Percentiles rank a stretch among this genome's conserved stretches.
Conservation (phyloP, 2,888 invertebrate species). For the Germaria angustata region DNA sequence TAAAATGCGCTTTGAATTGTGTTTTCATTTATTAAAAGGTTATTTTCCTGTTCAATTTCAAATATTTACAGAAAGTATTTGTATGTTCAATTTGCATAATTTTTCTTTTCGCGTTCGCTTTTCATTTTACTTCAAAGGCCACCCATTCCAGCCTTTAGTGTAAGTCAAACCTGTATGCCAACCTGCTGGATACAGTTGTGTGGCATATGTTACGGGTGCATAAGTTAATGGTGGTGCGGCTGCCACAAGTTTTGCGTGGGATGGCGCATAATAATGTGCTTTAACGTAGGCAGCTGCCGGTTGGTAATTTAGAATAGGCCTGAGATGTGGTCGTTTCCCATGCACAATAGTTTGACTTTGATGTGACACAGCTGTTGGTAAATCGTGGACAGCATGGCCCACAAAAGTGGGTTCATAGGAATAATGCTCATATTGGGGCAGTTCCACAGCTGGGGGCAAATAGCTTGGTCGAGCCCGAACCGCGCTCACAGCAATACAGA, state of each 20-base stretch:
- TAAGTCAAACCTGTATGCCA: slow-evolving; percentile 68
- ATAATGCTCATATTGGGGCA: slow-evolving; percentile 71
- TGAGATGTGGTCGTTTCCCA: slow-evolving; percentile 77
- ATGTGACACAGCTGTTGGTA: slow-evolving; percentile 77
- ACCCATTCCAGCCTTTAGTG: slow-evolving; percentile 67
- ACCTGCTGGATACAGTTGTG: slow-evolving; percentile 68
- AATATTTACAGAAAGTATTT: too few relatives aligned
- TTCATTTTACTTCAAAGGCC: slow-evolving; percentile 66
- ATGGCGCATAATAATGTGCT: slow-evolving; percentile 68
- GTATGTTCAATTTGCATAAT: too few relatives aligned
- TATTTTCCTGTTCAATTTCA: too few relatives aligned
- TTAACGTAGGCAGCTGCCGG: slow-evolving; percentile 70
- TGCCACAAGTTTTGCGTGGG: slow-evolving; percentile 41
- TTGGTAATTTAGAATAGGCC: slow-evolving; percentile 74
- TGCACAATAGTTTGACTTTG: slow-evolving; percentile 78
- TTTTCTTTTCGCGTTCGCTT: too few relatives aligned
- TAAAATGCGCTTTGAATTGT: too few relatives aligned
- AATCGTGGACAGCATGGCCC: slow-evolving; percentile 73
- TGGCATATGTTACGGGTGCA: slow-evolving; percentile 68
- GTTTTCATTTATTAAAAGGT: too few relatives aligned
- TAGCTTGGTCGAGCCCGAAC: slow-evolving; percentile 73
- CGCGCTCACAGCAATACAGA: slow-evolving; percentile 28
- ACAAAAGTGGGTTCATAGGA: slow-evolving; percentile 75
- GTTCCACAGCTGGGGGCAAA: slow-evolving; percentile 58
- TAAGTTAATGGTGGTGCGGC: slow-evolving; percentile 49